Percentiles rank a stretch among this genome's conserved stretches.
Evolutionary conservation across 2,888 invertebrate species (phyloP).

Genomic region (Plemyria rubiginata): DNA sequence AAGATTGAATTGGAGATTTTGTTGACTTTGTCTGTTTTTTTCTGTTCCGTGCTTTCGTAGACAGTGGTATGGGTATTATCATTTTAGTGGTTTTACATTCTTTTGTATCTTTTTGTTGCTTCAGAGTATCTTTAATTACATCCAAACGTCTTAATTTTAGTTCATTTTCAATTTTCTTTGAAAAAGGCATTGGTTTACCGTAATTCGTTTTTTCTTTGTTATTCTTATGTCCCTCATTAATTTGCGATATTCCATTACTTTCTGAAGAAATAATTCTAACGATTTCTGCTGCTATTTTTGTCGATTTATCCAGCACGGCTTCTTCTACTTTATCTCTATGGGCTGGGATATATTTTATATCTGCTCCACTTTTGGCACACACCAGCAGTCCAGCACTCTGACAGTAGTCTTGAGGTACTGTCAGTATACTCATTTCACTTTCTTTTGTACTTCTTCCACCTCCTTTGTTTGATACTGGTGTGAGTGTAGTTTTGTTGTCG

Average conservation of each 20-base stretch:
- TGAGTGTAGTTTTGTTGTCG: neutral
- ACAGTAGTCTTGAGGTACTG: neutral
- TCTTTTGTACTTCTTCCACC: neutral
- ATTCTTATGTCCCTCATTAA: neutral
- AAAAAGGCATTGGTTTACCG: neutral
- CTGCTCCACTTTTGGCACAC: neutral
- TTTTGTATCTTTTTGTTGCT: conserved; percentile 1
- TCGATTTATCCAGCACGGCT: neutral
- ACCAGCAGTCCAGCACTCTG: too few relatives aligned
- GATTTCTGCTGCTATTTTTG: conserved; percentile 12
- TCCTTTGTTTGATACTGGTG: conserved; percentile 2
- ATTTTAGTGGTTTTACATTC: conserved; percentile 3
- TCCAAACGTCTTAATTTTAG: neutral
- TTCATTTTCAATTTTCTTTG: conserved; percentile 6
- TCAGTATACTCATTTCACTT: neutral
- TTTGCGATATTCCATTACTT: neutral
- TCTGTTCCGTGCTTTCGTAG: conserved; percentile 4
- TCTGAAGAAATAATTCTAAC: neutral
- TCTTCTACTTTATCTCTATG: neutral
- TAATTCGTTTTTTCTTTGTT: neutral
- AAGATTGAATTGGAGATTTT: neutral
- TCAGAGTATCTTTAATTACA: neutral
- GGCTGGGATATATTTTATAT: neutral
- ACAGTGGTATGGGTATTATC: conserved; percentile 1
- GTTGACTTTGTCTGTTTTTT: neutral